Conservation (phyloP, 2,888 invertebrate species). For the Physocephala rufipes region DNA sequence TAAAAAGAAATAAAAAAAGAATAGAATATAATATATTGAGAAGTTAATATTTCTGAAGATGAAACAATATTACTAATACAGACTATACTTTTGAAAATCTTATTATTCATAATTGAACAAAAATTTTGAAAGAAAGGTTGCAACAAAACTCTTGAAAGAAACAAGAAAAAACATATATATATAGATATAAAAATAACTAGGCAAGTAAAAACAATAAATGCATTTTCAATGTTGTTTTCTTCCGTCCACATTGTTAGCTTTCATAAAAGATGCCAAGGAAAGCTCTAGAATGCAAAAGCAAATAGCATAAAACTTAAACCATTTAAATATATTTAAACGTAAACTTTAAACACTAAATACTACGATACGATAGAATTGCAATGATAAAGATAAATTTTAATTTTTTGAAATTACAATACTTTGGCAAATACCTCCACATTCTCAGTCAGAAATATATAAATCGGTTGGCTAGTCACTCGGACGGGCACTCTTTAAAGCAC, state of each 20-base stretch:
- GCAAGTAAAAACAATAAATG: conserved; percentile 34
- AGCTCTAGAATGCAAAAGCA: conserved; percentile 43
- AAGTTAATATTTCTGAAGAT: no score
- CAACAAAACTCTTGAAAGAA: background rate
- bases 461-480: background rate
- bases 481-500: background rate
- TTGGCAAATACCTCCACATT: conserved; percentile 47
- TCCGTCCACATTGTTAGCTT: conserved; percentile 65
- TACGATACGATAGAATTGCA: no score
- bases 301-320: conserved; percentile 36
- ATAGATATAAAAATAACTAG: background rate
- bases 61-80: no score
- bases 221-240: conserved; percentile 59
- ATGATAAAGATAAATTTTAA: conserved; percentile 21
- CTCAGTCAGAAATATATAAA: conserved; percentile 41
- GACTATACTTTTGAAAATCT: no score
- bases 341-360: background rate
- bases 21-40: no score
- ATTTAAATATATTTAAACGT: conserved; percentile 9
- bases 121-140: no score
- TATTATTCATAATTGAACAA: no score
- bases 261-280: conserved; percentile 52
- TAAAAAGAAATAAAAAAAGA: no score
- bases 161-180: background rate
- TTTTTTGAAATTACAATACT: conserved; percentile 20